Evolutionary conservation across 2,888 invertebrate genomes (phyloP), one percentile per base, ranked within the genome.

Genomic region (Stegana nigrithorax): DNA sequence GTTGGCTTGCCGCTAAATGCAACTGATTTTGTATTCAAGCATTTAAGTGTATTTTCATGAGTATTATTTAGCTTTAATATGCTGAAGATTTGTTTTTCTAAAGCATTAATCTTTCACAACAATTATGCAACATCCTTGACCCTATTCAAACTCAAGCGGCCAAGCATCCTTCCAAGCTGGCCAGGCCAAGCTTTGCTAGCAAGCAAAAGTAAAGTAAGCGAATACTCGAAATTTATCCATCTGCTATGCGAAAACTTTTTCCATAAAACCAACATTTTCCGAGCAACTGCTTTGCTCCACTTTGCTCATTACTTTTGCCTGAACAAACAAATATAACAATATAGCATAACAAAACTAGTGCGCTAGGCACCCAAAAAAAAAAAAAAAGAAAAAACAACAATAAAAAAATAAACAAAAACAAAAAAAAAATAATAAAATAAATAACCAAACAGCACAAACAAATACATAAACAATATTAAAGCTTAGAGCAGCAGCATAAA

Each of bases 291-390:
- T 53, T 32, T n/a, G 53, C 32, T 53, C 32, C 10, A 29, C 32
- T 21, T 53, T 47, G 47, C 51, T 55, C n/a, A 55, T 36, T 55
- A 55, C 53, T 55, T 29, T n/a, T n/a, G 32, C 53, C n/a, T 55
- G 12, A 55, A 21, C 27, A 55, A 36, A 21, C 53, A 55, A 36
- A 55, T 55, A 55, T 32, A 39, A 39, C 39, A 39, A 39, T 39
- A 39, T 39, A 17, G 2, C n/a, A n/a, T n/a, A n/a, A n/a, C 39
- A 17, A 39, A 39, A 39, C 39, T 39, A 39, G 32, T 39, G 39
- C 14, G 6, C 14, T 5, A 39, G n/a, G n/a, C n/a, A n/a, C n/a
- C n/a, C n/a, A n/a, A n/a, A n/a, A n/a, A n/a, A n/a, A n/a, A n/a
- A n/a, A n/a, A n/a, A n/a, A n/a, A n/a, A n/a, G n/a, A n/a, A n/a